Evolutionary conservation across 1,140 invertebrate genomes (phyloP), one percentile per base, ranked within the genome.

Genomic region (Apis dorsata): DNA sequence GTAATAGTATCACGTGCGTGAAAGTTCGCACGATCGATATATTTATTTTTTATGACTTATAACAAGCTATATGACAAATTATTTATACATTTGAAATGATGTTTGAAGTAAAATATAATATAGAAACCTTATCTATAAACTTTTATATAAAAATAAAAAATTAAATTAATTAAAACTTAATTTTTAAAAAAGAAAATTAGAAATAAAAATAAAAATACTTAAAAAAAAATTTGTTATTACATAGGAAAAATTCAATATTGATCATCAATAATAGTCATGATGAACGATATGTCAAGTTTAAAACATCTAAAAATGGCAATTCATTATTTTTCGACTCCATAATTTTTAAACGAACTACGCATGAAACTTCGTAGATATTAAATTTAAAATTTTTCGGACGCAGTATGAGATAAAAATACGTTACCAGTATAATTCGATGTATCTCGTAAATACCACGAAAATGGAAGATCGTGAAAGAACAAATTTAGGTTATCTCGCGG

Each of bases 401-500:
- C 24, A 17, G 15, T 5, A 62, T 8, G 13, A 57, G 63, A 51
- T 65, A 66, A 81, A 81, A 74, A 81, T 81, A 66, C 60, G 60
- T 13, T 5, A 7, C 15, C 62, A 51, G 53, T 44, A 81, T 66
- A 74, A 81, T 66, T 81, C 44, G 51, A 51, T 19, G 28, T 57
- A n/a, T 74, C 79, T 62, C 71, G 60, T 74, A 81, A 74, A 74
- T 81, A 66, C 28, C 24, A 19, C 53, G 28, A 28, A 74, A 81
- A 81, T 74, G 71, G 71, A 66, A 74, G 70, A 81, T 74, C 71
- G 70, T 44, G 71, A 62, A 73, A 73, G 78, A 63, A 74, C 51
- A 21, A 74, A 81, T 81, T 81, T 55, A 81, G 71, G 71, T 66
- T 81, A 81, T 81, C 79, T 73, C 24, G 4, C 49, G 12, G 28